These are phyloP conservation scores for Eretmochelys imbricata DNA, from an alignment of 2,113 vertebrate genomes.

Conservation along the genomic window DNA sequence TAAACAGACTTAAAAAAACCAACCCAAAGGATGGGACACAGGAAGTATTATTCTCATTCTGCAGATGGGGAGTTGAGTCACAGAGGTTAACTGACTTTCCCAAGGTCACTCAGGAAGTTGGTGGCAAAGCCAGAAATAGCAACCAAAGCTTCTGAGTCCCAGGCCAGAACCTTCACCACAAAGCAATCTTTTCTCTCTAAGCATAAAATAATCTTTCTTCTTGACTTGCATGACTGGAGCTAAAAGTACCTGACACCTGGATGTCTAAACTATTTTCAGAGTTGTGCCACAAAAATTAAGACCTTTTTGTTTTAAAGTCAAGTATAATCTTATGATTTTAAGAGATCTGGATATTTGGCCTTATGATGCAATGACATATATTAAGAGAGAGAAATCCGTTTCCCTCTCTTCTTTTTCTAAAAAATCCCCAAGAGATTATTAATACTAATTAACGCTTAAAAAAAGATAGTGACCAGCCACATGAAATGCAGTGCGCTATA, in stretches of 20 bases:
- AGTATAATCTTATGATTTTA: conserved; percentile 40
- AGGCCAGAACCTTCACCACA: background rate
- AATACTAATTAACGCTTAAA: background rate
- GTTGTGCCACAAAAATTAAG: conserved; percentile 19
- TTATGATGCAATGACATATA: background rate
- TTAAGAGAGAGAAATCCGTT: background rate
- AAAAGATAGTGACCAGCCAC: conserved; percentile 42
- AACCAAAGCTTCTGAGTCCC: background rate
- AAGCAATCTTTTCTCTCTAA: background rate
- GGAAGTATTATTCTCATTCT: background rate
- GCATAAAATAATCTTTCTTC: background rate
- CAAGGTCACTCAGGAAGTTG: background rate
- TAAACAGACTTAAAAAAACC: background rate
- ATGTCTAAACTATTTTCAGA: conserved; percentile 43
- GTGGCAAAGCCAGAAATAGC: background rate
- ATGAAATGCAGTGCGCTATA: conserved; percentile 37
- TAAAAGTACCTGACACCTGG: background rate
- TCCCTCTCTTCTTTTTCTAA: conserved; percentile 15
- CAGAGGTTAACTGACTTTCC: background rate
- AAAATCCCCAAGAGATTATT: conserved; percentile 11
- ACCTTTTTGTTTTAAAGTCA: conserved; percentile 22
- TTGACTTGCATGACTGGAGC: background rate
- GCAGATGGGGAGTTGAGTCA: background rate
- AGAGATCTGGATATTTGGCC: background rate
- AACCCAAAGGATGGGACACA: background rate